Base-by-base conservation (phyloP, 2,113 vertebrate genomes). In the Cochlearius cochlearius region DNA sequence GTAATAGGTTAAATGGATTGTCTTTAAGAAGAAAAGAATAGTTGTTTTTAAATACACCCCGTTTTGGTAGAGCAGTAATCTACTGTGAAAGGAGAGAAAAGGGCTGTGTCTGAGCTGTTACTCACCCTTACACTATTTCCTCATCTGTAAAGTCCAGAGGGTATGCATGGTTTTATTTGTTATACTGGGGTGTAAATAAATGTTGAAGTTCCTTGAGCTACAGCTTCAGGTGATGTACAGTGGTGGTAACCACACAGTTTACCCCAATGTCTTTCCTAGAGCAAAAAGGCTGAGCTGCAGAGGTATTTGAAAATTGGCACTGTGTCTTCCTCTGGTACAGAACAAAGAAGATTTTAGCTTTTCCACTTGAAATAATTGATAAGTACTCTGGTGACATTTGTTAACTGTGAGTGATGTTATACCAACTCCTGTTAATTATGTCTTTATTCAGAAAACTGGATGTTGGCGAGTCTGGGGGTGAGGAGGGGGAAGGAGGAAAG, bases 201-300 rank as follows among this genome's bases (percentile, higher is more conserved):
- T 27, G 1, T 25, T 25, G 10, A 86, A 50, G 1, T 68, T 77
- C 27, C 53, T 52, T 1, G 0, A 67, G 4, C 4, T 63, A 63
- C 13, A 55, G 2, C 5, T 56, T 38, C 21, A 25, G 4, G 21
- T 62, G 10, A 39, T 32, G 29, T 4, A 27, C 15, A 27, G 7
- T 22, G 63, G 10, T 49, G 12, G 21, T 72, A 71, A 76, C 6
- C 9, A 52, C 15, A 22, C 1, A 21, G 9, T 34, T 86, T 38
- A 30, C 2, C 3, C 27, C 12, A 19, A 5, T 0, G 1, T 22
- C 13, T 53, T 58, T 67, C 34, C 13, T 60, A 45, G 20, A 69
- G 21, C 9, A 72, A 45, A 60, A 27, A 34, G 8, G 2, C 21
- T 83, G 32, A 86, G 1, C 18, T 80, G 36, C 52, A 79, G 16